phyloP scores from a whole-genome alignment of 2,888 invertebrate genomes.

The Ophion costatus region DNA sequence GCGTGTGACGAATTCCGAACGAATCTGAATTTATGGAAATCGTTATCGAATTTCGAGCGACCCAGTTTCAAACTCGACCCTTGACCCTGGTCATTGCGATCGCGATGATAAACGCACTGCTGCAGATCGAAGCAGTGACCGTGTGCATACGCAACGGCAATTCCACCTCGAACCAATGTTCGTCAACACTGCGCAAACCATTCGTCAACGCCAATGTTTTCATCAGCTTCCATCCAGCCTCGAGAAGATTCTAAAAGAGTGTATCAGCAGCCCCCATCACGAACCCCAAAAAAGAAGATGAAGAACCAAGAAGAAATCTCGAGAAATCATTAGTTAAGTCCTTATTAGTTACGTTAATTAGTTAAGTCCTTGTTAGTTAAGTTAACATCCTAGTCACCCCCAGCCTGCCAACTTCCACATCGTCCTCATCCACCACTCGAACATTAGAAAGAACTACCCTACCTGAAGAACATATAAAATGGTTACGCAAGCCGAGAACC shows the following conservation, averaged over 20 bases:
- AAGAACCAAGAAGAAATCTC: too few relatives aligned
- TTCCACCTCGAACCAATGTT: background rate
- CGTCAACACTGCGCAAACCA: background rate
- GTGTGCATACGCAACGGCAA: background rate
- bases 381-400: too few relatives aligned
- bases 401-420: background rate
- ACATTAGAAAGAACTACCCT: background rate
- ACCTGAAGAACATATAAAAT: too few relatives aligned
- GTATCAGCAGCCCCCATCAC: too few relatives aligned
- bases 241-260: too few relatives aligned
- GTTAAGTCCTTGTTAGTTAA: too few relatives aligned
- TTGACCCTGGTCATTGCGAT: slow-evolving; percentile 59
- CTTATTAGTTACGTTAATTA: too few relatives aligned
- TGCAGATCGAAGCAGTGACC: slow-evolving; percentile 24
- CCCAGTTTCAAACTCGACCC: slow-evolving; percentile 59
- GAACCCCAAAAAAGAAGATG: background rate
- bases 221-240: background rate
- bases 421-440: background rate
- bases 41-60: slow-evolving; percentile 61
- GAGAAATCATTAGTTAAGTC: too few relatives aligned
- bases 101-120: slow-evolving; percentile 46
- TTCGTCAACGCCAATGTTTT: background rate
- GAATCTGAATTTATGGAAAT: slow-evolving; percentile 8
- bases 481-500: background rate
- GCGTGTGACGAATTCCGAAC: background rate